A percentile compares a stretch with the other conserved stretches of the same genome.
phyloP scores from a whole-genome alignment of 2,113 vertebrate genomes.

The Salvelinus fontinalis region DNA sequence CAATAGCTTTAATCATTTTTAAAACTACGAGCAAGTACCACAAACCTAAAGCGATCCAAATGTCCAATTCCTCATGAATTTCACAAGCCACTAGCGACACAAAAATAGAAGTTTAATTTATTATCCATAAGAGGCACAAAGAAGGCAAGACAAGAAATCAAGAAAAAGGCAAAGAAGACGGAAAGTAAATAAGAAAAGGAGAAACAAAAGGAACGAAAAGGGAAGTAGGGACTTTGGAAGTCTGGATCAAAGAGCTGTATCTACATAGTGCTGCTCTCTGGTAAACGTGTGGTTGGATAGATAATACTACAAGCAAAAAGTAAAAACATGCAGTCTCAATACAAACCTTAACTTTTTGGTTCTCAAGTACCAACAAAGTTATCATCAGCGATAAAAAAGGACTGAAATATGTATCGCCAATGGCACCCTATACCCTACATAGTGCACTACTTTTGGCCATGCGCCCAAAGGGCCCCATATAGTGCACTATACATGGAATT shows the following conservation, averaged over 20 bases:
- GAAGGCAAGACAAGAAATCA: conserved; percentile 8
- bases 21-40: too few species aligned
- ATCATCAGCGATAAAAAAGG: conserved; percentile 42
- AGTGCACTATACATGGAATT: too few species aligned
- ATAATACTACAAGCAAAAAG: conserved; percentile 42
- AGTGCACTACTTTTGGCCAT: too few species aligned
- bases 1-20: too few species aligned
- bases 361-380: conserved; percentile 34
- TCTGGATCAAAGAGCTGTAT: conserved; percentile 55
- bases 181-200: too few species aligned
- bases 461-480: too few species aligned
- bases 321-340: conserved; percentile 35
- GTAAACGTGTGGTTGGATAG: conserved; percentile 42
- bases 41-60: too few species aligned
- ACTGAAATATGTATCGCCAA: too few species aligned
- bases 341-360: conserved; percentile 43
- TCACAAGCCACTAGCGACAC: conserved; percentile 4
- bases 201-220: neutral
- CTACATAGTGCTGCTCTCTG: too few species aligned
- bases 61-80: too few species aligned
- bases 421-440: too few species aligned
- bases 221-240: conserved; percentile 52
- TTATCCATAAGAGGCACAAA: conserved; percentile 45
- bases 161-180: too few species aligned
- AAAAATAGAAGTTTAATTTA: conserved; percentile 21